phyloP scores from a whole-genome alignment of 53 echinoderm and acorn worm genomes.

The Holothuria leucospilota region DNA sequence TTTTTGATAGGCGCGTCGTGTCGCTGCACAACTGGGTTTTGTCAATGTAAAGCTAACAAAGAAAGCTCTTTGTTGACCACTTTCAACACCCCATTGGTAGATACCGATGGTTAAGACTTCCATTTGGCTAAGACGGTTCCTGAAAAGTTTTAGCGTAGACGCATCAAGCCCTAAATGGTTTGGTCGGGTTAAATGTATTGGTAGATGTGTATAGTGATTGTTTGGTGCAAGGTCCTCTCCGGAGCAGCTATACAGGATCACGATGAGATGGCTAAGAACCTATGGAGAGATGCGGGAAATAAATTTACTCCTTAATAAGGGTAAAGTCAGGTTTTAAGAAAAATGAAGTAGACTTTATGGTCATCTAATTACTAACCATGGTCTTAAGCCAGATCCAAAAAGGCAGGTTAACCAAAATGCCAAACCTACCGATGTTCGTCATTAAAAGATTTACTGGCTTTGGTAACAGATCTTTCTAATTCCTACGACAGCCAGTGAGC shows the following conservation, averaged over 20 bases:
- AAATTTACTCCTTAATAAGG: slow-evolving; percentile 31
- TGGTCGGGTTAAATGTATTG: slow-evolving; percentile 3
- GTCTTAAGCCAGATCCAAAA: slow-evolving; percentile 27
- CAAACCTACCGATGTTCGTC: slow-evolving; percentile 52
- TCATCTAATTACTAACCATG: slow-evolving; percentile 10
- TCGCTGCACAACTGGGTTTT: slow-evolving; percentile 72
- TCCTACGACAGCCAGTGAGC: slow-evolving; percentile 57
- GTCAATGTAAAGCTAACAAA: slow-evolving; percentile 60
- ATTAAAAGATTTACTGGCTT: slow-evolving; percentile 50
- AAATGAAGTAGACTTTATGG: neutral
- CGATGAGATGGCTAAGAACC: slow-evolving; percentile 41
- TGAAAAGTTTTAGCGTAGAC: slow-evolving; percentile 56
- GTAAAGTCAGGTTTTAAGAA: slow-evolving; percentile 30
- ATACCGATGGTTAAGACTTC: neutral
- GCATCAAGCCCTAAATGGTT: slow-evolving; percentile 22
- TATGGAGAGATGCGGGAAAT: slow-evolving; percentile 54
- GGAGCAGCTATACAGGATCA: slow-evolving; percentile 45
- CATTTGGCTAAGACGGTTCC: neutral
- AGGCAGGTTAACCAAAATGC: slow-evolving; percentile 52
- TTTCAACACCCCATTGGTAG: slow-evolving; percentile 62
- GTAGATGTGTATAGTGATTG: slow-evolving; percentile 38
- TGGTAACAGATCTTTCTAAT: slow-evolving; percentile 56
- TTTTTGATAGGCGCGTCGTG: too few species aligned
- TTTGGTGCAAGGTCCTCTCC: too few species aligned
- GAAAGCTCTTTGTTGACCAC: slow-evolving; percentile 57